A percentile compares a stretch with the other conserved stretches of the same genome.
phyloP scores from a whole-genome alignment of 2,797 vertebrate genomes.

The Gymnoscopelus braueri region DNA sequence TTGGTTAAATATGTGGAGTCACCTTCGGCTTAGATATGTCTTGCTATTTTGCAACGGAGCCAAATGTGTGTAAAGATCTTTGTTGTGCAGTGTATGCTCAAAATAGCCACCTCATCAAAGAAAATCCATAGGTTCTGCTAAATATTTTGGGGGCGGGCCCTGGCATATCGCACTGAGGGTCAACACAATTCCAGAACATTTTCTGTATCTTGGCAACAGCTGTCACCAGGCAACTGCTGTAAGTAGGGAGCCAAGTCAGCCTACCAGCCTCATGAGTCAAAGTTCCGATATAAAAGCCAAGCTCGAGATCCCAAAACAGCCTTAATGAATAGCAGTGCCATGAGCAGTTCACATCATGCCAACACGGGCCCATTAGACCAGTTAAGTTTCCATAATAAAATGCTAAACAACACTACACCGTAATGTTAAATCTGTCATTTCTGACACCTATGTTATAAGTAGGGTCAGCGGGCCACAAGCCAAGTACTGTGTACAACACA shows the following conservation, averaged over 20 bases:
- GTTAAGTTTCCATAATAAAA: slow-evolving; percentile 70
- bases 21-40: neutral
- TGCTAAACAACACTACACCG: slow-evolving; percentile 45
- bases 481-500: slow-evolving; percentile 19
- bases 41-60: neutral
- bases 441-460: slow-evolving; percentile 51
- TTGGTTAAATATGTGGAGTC: slow-evolving; percentile 15
- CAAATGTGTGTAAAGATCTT: slow-evolving; percentile 7
- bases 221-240: slow-evolving; percentile 62
- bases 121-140: neutral
- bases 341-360: slow-evolving; percentile 48
- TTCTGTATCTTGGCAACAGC: slow-evolving; percentile 53
- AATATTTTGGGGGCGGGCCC: slow-evolving; percentile 46
- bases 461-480: slow-evolving; percentile 35
- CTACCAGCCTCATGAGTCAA: slow-evolving; percentile 70
- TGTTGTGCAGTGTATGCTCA: slow-evolving; percentile 40
- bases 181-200: slow-evolving; percentile 56
- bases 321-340: slow-evolving; percentile 44
- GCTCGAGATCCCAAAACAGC: slow-evolving; percentile 52
- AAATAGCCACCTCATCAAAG: slow-evolving; percentile 39
- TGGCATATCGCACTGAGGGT: slow-evolving; percentile 53
- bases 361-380: slow-evolving; percentile 31
- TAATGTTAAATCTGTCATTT: slow-evolving; percentile 64
- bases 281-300: slow-evolving; percentile 60
- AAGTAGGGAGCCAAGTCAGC: slow-evolving; percentile 67